Base-by-base conservation (phyloP, 1,140 invertebrate genomes). In the Amphibalanus amphitrite region DNA sequence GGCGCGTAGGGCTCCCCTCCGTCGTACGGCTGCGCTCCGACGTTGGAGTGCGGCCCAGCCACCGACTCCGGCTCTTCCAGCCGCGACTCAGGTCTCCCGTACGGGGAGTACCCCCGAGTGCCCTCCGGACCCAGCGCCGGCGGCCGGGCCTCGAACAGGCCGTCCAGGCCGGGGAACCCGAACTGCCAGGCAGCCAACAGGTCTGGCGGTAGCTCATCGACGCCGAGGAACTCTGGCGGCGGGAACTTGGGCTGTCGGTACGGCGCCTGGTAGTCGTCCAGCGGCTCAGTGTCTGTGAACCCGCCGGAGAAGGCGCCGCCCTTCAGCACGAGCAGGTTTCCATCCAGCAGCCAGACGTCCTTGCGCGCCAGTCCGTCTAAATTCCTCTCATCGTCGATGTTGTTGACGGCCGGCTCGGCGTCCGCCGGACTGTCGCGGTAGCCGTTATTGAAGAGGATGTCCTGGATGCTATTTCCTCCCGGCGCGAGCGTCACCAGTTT, bases 321-420 rank as follows among this genome's bases (percentile, higher is more conserved):
- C 78, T 86, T 88, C 29, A 93, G 80, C 20, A 94, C 90, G 20
- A 94, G 79, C 38, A 94, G 80, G 78, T 93, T 90, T 77, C 92
- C 91, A 77, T 93, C 91, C 0, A 91, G 89, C 67, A 93, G 80
- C 90, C 91, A 94, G 74, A 94, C 92, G 74, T 94, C 91, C 67
- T 92, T 87, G 74, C 88, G 85, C 74, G 88, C 86, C 0, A 94
- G 80, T 17, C 91, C 91, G 17, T 91, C 91, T 3, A 90, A 82
- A 79, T 86, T 92, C 71, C 88, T 17, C n/a, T 67, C 8, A 26
- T 67, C 20, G 65, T 28, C 28, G 65, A 67, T 67, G 28, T 28
- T 67, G 65, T 67, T 28, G 23, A 25, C 10, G n/a, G 3, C 26
- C 23, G 65, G 65, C 26, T 67, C 26, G n/a, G n/a, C 26, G 26